Evolutionary conservation across 2,797 vertebrate species (phyloP).

Genomic region (Ptychadena robeensis): DNA sequence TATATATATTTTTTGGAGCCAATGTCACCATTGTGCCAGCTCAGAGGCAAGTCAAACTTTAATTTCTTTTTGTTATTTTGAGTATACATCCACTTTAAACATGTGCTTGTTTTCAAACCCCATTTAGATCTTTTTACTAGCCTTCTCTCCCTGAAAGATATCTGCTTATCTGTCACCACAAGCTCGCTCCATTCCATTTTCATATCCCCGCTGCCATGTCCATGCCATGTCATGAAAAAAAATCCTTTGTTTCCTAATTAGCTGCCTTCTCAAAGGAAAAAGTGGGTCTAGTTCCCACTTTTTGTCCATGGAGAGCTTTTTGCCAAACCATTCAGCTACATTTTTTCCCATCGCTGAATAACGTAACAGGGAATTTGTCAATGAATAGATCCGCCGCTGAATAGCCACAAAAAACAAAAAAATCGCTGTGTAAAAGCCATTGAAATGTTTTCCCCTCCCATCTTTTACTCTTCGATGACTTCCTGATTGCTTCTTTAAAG

Average conservation of each 20-base stretch:
- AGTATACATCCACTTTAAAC: no score
- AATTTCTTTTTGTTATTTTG: no score
- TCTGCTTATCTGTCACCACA: not conserved
- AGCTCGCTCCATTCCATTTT: not conserved
- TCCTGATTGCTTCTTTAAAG: conserved; percentile 47
- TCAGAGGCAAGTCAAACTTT: no score
- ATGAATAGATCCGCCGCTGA: conserved; percentile 52
- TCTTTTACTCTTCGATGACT: conserved; percentile 34
- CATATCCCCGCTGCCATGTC: conserved; percentile 11
- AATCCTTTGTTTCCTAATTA: conserved; percentile 48
- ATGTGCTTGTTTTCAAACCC: not conserved
- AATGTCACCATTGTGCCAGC: no score
- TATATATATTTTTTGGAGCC: no score
- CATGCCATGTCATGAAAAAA: conserved; percentile 4
- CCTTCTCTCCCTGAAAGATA: not conserved
- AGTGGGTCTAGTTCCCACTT: conserved; percentile 36
- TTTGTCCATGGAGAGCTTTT: conserved; percentile 22
- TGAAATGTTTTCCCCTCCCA: conserved; percentile 27
- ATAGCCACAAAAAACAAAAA: conserved; percentile 52
- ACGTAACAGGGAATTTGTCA: conserved; percentile 46
- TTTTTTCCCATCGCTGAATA: conserved; percentile 58
- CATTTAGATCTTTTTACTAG: not conserved
- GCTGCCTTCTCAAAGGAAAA: conserved; percentile 38
- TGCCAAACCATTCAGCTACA: conserved; percentile 45
- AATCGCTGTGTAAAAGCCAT: conserved; percentile 43